Evolutionary conservation across 2,797 vertebrate species (phyloP).

Genomic region (Clarias fuscus): DNA sequence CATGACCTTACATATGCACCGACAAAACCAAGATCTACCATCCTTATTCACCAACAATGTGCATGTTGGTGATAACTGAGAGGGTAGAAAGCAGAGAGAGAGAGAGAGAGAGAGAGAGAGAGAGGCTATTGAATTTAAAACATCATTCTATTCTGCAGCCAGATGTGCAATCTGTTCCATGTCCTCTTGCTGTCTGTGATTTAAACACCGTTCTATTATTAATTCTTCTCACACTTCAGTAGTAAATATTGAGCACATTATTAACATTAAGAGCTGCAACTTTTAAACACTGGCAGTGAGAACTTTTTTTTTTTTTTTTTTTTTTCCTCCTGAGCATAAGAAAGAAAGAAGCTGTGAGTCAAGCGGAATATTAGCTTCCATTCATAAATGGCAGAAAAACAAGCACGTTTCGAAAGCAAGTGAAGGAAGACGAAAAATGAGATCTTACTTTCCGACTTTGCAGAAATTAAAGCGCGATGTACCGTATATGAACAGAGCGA

Average conservation of each 20-base stretch:
- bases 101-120: too few relatives aligned
- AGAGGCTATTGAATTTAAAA: not conserved
- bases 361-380: not conserved
- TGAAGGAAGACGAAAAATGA: not conserved
- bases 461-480: not conserved
- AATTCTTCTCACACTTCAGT: not conserved
- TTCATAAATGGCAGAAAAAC: not conserved
- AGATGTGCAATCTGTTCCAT: not conserved
- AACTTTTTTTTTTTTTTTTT: too few relatives aligned
- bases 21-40: not conserved
- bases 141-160: not conserved
- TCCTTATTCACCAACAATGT: not conserved
- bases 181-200: not conserved
- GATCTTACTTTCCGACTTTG: not conserved
- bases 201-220: not conserved
- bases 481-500: not conserved
- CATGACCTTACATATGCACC: not conserved
- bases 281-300: not conserved
- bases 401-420: not conserved
- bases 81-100: not conserved
- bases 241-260: not conserved
- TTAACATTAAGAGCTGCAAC: not conserved
- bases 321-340: not conserved
- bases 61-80: not conserved
- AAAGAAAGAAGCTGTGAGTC: not conserved